phyloP scores from a whole-genome alignment of 2,888 invertebrate species.

The Acanthacorydalis orientalis region DNA sequence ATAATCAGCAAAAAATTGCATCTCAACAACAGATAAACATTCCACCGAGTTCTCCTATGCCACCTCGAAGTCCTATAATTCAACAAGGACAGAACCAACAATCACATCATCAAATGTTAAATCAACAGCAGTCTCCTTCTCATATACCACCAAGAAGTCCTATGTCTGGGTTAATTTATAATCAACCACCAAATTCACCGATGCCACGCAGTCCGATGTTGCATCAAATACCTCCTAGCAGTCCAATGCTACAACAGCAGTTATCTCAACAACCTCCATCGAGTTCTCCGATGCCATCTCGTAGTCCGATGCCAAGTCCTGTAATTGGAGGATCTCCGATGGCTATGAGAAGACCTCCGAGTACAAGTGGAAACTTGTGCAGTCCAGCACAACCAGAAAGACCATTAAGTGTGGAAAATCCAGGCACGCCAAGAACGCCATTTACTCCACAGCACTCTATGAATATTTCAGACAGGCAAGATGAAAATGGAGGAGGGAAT shows the following conservation, averaged over 20 bases:
- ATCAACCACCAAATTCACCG: conserved; percentile 36
- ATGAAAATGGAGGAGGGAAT: conserved; percentile 30
- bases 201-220: conserved; percentile 39
- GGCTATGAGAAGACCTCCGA: conserved; percentile 34
- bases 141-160: conserved; percentile 29
- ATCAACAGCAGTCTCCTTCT: conserved; percentile 25
- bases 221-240: conserved; percentile 30
- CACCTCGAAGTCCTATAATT: conserved; percentile 31
- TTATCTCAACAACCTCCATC: conserved; percentile 25
- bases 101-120: conserved; percentile 23
- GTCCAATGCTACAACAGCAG: conserved; percentile 30
- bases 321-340: conserved; percentile 30
- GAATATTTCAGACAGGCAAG: conserved; percentile 7
- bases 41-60: conserved; percentile 37
- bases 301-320: conserved; percentile 31
- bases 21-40: conserved; percentile 20
- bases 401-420: conserved; percentile 41
- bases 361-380: conserved; percentile 27
- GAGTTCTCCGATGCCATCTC: conserved; percentile 19
- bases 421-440: conserved; percentile 32
- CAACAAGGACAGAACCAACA: conserved; percentile 18
- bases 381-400: conserved; percentile 38
- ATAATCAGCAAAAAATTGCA: conserved; percentile 22
- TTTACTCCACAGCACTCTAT: conserved; percentile 18
- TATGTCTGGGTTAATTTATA: conserved; percentile 16